Percentiles rank a stretch among this genome's conserved stretches.
Conservation (phyloP, 2,113 vertebrate genomes). For the Sminthopsis crassicaudata region DNA sequence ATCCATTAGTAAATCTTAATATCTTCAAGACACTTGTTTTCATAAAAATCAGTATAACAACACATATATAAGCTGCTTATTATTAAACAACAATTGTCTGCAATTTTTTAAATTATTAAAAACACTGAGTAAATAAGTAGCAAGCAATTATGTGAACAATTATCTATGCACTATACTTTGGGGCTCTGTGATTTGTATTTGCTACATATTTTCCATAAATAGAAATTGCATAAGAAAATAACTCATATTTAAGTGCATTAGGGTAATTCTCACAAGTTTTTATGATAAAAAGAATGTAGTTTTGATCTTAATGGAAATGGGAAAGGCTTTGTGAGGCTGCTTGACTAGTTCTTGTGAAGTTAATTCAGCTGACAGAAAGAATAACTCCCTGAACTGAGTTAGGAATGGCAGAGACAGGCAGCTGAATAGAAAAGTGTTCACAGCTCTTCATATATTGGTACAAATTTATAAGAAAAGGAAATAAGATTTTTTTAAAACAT, state of each 20-base stretch:
- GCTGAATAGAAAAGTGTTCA: slow-evolving; percentile 4
- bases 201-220: slow-evolving; percentile 1
- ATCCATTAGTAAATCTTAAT: background rate
- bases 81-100: background rate
- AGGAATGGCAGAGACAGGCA: slow-evolving; percentile 17
- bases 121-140: background rate
- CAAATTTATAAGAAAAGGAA: slow-evolving; percentile 45
- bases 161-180: background rate
- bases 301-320: slow-evolving; percentile 38
- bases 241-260: slow-evolving; percentile 35
- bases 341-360: slow-evolving; percentile 13
- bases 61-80: background rate
- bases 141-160: slow-evolving; percentile 1
- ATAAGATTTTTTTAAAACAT: slow-evolving; percentile 27
- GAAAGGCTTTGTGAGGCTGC: slow-evolving; percentile 33
- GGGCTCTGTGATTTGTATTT: background rate
- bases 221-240: slow-evolving; percentile 22
- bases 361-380: slow-evolving; percentile 46
- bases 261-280: slow-evolving; percentile 15
- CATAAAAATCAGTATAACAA: background rate
- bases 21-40: background rate
- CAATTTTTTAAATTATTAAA: slow-evolving; percentile 16
- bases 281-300: slow-evolving; percentile 30
- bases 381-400: slow-evolving; percentile 18
- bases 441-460: background rate